Conservation (phyloP, 2,888 invertebrate genomes). For the Alloplasta piceator region DNA sequence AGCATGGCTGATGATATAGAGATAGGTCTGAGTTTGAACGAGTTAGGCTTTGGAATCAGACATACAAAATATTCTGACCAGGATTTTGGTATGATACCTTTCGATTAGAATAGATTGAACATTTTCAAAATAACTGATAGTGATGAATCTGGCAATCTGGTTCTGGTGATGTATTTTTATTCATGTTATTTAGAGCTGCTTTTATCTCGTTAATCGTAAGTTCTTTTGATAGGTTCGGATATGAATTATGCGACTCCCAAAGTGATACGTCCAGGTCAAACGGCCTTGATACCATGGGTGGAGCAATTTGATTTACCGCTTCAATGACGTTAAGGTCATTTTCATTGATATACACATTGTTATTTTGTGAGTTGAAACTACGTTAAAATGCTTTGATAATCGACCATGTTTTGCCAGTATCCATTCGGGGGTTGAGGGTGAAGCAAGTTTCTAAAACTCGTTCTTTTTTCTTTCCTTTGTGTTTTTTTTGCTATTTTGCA, state of each 20-base stretch:
- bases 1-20: neutral
- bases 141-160: neutral
- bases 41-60: slow-evolving; percentile 1
- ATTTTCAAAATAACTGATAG: neutral
- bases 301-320: neutral
- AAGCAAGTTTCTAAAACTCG: neutral
- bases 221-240: neutral
- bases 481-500: too few relatives aligned
- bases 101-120: neutral
- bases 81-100: neutral
- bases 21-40: neutral
- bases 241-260: neutral
- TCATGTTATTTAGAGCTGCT: neutral
- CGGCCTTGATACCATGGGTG: neutral
- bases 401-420: neutral
- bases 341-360: too few relatives aligned
- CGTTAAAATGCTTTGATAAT: neutral
- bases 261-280: neutral
- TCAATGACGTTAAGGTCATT: neutral
- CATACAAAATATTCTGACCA: neutral
- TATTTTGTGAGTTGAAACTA: neutral
- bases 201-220: neutral
- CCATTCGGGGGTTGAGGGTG: neutral
- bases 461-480: neutral
- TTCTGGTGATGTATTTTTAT: neutral